Conservation (phyloP, 2,797 vertebrate species). For the Enteromius argenteus region DNA sequence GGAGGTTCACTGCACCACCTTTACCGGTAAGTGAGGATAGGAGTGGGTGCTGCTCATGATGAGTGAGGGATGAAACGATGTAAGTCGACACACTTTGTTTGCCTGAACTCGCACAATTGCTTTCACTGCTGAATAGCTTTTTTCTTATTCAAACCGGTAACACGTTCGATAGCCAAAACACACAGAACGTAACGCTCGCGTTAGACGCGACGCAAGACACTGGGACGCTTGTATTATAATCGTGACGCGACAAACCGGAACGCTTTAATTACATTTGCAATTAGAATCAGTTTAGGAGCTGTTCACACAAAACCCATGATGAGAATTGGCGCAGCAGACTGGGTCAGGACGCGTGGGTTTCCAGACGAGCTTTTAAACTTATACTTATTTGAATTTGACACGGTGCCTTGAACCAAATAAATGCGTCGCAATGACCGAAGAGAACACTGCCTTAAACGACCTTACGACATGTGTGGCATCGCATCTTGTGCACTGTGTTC, state of each 20-base stretch:
- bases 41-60: neutral
- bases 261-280: neutral
- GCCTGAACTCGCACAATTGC: neutral
- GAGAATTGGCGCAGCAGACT: neutral
- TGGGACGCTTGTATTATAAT: neutral
- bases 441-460: neutral
- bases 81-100: neutral
- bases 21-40: conserved; percentile 76
- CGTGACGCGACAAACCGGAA: no score
- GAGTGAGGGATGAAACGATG: neutral
- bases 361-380: conserved; percentile 11
- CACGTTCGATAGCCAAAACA: neutral
- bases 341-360: neutral
- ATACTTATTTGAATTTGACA: neutral
- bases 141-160: neutral
- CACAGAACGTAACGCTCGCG: neutral
- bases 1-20: conserved; percentile 72
- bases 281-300: neutral
- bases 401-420: neutral
- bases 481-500: neutral
- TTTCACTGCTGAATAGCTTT: neutral
- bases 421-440: neutral
- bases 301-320: neutral
- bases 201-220: neutral
- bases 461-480: neutral